Evolutionary conservation across 2,113 vertebrate species (phyloP), one percentile per base, ranked within the genome.

Genomic region (Cyanoramphus novaezelandiae): DNA sequence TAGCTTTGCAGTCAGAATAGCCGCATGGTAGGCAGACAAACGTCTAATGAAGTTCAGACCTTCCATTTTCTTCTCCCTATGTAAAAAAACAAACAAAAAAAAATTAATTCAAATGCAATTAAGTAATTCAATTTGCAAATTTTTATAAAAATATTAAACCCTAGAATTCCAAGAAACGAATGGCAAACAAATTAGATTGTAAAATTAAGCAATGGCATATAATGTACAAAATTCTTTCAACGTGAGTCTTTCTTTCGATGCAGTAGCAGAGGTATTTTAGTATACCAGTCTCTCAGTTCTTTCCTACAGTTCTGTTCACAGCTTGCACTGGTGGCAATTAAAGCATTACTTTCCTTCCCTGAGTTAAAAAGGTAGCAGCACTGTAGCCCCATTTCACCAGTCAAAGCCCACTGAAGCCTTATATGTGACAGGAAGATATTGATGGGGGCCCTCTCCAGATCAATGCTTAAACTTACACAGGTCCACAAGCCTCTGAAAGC

Each of bases 31-130:
- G 92, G 97, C 98, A 85, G 98, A 98, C 97, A 99, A 97, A 86
- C 98, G 98, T 91, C 99, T 98, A 57, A 99, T 62, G 47, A 98
- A 97, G 82, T 96, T 99, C 92, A 99, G 91, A 35, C 99, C 99
- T 85, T 99, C 98, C 6, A 99, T 99, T 97, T 99, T 99, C 98
- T 99, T 99, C 98, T 99, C 98, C 99, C 99, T 99, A 57, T 4
- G 76, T 65, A 82, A 89, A 86, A 28, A 28, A 52, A 10, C 27
- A 64, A 27, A 43, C 43, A 43, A 43, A 43, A 25, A 1, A 18
- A 13, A 68, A 82, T 80, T 15, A 57, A n/a, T 29, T 63, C 78
- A 60, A 93, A 55, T 17, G 29, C 52, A 55, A 31, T 17, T 31
- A 53, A 18, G 29, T 53, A 55, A 55, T 55, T 19, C 29, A 55